Conservation (phyloP, 2,113 vertebrate genomes). For the human (Homo sapiens) region DNA sequence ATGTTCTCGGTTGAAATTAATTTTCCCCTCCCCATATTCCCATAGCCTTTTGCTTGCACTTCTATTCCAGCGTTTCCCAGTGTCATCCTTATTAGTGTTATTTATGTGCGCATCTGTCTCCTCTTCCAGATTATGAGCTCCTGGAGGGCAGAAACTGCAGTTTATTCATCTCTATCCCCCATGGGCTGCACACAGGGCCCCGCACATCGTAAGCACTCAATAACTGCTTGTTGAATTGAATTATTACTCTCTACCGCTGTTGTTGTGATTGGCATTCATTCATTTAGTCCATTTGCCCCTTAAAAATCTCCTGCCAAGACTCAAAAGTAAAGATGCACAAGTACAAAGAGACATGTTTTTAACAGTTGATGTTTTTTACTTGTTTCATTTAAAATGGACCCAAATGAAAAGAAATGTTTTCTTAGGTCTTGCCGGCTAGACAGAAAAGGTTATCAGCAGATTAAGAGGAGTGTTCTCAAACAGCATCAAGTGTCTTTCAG, state of each 20-base stretch:
- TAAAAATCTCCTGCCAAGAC: constrained; percentile 62
- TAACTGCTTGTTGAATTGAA: constrained; percentile 68
- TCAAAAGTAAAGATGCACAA: constrained; percentile 40
- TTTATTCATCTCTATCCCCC: constrained; percentile 57
- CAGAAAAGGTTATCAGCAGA: constrained; percentile 72
- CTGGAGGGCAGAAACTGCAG: constrained; percentile 30
- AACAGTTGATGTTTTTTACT: constrained; percentile 9
- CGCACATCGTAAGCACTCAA: constrained; percentile 52
- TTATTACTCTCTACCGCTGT: constrained; percentile 35
- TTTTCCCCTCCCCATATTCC: background rate
- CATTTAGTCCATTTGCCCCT: constrained; percentile 53
- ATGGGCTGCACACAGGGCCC: background rate
- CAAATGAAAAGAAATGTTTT: constrained; percentile 52
- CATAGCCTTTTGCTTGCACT: background rate
- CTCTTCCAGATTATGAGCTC: constrained; percentile 55
- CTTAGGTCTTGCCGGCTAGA: constrained; percentile 52
- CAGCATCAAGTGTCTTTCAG: constrained; percentile 36
- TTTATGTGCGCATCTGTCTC: constrained; percentile 55
- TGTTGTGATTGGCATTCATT: constrained; percentile 59
- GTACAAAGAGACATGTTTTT: constrained; percentile 56
- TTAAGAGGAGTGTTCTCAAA: constrained; percentile 64
- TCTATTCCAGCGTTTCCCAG: background rate
- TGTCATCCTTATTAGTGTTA: constrained; percentile 53
- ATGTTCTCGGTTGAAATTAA: background rate
- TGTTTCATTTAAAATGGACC: constrained; percentile 54